Evolutionary conservation across 1,140 invertebrate genomes (phyloP).

Genomic region (Pogonomyrmex californicus): DNA sequence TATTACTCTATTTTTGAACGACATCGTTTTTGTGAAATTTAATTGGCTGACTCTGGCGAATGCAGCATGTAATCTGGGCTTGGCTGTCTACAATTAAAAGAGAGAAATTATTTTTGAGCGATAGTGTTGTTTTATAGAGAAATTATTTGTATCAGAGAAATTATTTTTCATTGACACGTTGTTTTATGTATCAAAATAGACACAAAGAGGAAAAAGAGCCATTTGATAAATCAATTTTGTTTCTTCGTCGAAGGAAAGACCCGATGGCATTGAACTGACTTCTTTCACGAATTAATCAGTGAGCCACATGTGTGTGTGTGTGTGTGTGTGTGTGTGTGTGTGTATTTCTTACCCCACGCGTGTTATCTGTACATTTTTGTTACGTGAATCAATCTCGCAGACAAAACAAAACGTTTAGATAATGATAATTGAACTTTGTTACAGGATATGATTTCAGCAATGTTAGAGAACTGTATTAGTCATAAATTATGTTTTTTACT

Average conservation of each 20-base stretch:
- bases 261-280: neutral
- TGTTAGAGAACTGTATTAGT: neutral
- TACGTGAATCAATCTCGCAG: neutral
- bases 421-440: neutral
- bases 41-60: neutral
- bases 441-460: neutral
- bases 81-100: neutral
- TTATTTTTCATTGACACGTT: neutral
- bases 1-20: neutral
- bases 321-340: no score
- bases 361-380: neutral
- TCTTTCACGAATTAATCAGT: slow-evolving; percentile 12
- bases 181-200: neutral
- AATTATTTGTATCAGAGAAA: neutral
- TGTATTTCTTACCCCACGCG: neutral
- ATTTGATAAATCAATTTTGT: neutral
- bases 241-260: neutral
- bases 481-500: neutral
- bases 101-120: neutral
- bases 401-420: neutral
- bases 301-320: slow-evolving; percentile 2
- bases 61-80: neutral
- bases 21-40: neutral
- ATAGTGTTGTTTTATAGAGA: neutral
- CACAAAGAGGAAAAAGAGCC: neutral